Evolutionary conservation across 2,113 vertebrate species (phyloP).

Genomic region (Mustelus asterias): DNA sequence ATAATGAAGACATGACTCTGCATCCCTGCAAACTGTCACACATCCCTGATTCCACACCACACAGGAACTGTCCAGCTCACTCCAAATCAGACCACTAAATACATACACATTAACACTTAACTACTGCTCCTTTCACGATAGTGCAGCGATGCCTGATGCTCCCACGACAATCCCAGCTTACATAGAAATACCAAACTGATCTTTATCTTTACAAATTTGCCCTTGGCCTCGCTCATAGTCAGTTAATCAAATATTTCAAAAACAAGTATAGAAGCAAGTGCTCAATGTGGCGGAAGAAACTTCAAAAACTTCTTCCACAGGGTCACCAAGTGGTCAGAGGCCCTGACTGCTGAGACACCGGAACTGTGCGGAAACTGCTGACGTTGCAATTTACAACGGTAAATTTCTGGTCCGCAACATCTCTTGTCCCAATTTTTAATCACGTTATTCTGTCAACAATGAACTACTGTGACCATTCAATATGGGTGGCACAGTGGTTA

Average conservation of each 20-base stretch:
- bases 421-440: background rate
- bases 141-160: background rate
- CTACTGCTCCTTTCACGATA: background rate
- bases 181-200: background rate
- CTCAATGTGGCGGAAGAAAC: background rate
- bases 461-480: background rate
- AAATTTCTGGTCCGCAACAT: background rate
- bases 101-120: background rate
- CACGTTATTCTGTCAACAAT: background rate
- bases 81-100: background rate
- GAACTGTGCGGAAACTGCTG: background rate
- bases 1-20: background rate
- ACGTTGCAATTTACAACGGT: background rate
- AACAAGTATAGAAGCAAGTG: background rate
- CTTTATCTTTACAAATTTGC: background rate
- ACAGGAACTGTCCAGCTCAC: background rate
- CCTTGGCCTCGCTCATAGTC: background rate
- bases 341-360: background rate
- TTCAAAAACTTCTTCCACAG: background rate
- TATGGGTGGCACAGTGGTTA: background rate
- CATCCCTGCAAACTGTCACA: background rate
- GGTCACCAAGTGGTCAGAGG: background rate
- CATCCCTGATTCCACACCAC: background rate
- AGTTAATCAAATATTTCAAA: background rate
- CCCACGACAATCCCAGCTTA: background rate